Percentiles rank a stretch among this genome's conserved stretches.
phyloP scores from a whole-genome alignment of 1,140 invertebrate genomes.

The Drosophila baimaii region DNA sequence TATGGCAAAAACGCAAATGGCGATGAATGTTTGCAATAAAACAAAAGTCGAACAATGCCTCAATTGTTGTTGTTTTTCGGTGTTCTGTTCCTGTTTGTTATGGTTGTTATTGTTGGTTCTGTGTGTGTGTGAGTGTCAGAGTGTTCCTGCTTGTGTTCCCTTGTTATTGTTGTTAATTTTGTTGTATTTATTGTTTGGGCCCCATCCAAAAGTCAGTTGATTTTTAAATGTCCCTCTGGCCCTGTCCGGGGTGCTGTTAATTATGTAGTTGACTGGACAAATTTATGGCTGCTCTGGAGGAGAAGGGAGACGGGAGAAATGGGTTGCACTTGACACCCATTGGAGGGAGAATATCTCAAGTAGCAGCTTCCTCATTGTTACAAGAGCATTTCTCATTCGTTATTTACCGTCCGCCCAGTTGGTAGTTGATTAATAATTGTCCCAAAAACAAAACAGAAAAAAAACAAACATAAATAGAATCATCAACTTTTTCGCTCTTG shows the following conservation, averaged over 20 bases:
- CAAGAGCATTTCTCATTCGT: slow-evolving; percentile 31
- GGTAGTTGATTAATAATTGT: slow-evolving; percentile 71
- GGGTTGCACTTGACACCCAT: slow-evolving; percentile 51
- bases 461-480: slow-evolving; percentile 28
- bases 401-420: slow-evolving; percentile 46
- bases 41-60: slow-evolving; percentile 74
- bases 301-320: slow-evolving; percentile 2
- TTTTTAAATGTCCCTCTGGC: slow-evolving; percentile 30
- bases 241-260: slow-evolving; percentile 52
- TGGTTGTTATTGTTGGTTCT: slow-evolving; percentile 20
- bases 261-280: slow-evolving; percentile 63
- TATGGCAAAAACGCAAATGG: slow-evolving; percentile 75
- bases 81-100: slow-evolving; percentile 26
- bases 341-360: slow-evolving; percentile 49
- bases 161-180: slow-evolving; percentile 27
- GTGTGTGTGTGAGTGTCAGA: background rate
- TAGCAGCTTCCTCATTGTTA: slow-evolving; percentile 62
- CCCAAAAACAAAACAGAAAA: slow-evolving; percentile 9
- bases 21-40: slow-evolving; percentile 79
- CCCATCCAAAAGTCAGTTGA: slow-evolving; percentile 41
- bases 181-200: slow-evolving; percentile 44
- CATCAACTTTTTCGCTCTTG: slow-evolving; percentile 53
- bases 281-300: slow-evolving; percentile 52
- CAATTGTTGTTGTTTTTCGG: slow-evolving; percentile 25
- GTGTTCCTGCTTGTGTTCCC: slow-evolving; percentile 28